These are phyloP conservation scores for Acronicta leporina DNA, from an alignment of 2,888 invertebrate species.

Conservation along the genomic window DNA sequence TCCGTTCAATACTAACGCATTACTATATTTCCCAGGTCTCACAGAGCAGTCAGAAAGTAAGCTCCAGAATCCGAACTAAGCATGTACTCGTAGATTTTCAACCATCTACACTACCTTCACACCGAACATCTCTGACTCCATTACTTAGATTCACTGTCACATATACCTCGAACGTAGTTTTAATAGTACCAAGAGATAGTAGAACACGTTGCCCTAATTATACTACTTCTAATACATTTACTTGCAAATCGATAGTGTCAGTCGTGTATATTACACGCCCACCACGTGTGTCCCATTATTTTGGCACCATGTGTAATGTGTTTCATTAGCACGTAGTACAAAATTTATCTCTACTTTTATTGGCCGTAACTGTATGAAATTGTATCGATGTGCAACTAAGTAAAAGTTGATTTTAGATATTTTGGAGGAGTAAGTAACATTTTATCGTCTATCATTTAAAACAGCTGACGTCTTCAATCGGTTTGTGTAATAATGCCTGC, in stretches of 20 bases:
- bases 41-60: constrained; percentile 88
- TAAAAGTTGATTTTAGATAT: constrained; percentile 31
- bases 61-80: constrained; percentile 72
- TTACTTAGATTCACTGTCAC: constrained; percentile 58
- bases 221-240: constrained; percentile 69
- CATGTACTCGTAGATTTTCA: constrained; percentile 70
- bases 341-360: constrained; percentile 6
- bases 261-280: constrained; percentile 27
- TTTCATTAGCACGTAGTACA: constrained; percentile 15
- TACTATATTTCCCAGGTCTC: constrained; percentile 87
- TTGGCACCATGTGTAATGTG: constrained; percentile 36
- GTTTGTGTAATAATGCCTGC: constrained; percentile 13
- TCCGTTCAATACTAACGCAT: constrained; percentile 73
- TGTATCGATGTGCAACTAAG: constrained; percentile 63
- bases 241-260: constrained; percentile 67
- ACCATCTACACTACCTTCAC: constrained; percentile 57
- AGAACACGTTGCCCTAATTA: constrained; percentile 57
- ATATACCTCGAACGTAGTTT: constrained; percentile 48
- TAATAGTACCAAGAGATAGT: constrained; percentile 50
- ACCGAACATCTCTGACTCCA: constrained; percentile 52
- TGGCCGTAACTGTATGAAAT: background rate
- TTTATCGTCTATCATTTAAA: constrained; percentile 12
- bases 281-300: constrained; percentile 28
- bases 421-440: constrained; percentile 11
- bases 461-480: constrained; percentile 4